A percentile compares a stretch with the other conserved stretches of the same genome.
These are phyloP conservation scores for Empidonax traillii DNA, from an alignment of 2,113 vertebrate species.

Conservation along the genomic window DNA sequence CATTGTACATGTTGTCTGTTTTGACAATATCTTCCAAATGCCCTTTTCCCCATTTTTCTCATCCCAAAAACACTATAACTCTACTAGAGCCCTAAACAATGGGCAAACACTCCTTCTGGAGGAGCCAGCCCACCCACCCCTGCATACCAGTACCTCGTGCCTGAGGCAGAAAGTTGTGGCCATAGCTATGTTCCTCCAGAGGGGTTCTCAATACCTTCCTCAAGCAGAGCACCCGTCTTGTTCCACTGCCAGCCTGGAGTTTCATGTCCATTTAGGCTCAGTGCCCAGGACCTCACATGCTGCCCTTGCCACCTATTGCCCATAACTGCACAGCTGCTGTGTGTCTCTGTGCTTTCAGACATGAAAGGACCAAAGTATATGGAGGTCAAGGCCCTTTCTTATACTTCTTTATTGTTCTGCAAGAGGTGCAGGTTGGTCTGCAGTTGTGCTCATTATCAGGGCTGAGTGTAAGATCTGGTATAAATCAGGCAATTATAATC, in stretches of 20 bases:
- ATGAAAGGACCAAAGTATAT: neutral
- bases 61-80: neutral
- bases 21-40: neutral
- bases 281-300: accelerated
- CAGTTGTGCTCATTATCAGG: neutral
- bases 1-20: neutral
- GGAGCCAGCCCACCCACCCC: accelerated
- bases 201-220: neutral
- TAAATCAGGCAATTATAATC: neutral
- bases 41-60: neutral
- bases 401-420: neutral
- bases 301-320: accelerated
- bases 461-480: neutral
- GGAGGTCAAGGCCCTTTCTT: neutral
- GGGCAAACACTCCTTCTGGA: accelerated
- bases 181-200: neutral
- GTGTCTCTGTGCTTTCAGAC: neutral
- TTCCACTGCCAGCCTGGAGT: neutral
- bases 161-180: neutral
- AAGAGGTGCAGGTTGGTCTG: neutral
- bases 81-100: neutral
- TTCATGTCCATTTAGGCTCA: neutral
- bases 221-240: accelerated
- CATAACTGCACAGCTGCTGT: neutral
- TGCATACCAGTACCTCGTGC: accelerated